Evolutionary conservation across 2,797 vertebrate species (phyloP).

Genomic region (Lateolabrax maculatus): DNA sequence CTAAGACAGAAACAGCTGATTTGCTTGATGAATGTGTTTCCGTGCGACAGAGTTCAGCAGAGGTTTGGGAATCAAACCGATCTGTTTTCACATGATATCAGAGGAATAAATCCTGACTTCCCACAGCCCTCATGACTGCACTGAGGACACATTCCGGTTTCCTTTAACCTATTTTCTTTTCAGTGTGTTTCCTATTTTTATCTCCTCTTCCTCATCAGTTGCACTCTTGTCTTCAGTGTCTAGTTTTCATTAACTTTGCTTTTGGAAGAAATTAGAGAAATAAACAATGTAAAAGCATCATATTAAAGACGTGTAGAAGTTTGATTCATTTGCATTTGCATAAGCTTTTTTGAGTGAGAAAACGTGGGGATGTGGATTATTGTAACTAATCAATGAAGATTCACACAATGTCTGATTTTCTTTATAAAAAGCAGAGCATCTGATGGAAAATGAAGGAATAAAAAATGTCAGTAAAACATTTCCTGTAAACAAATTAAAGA

Average conservation of each 20-base stretch:
- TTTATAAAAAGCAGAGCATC: neutral
- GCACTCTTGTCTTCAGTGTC: neutral
- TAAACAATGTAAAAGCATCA: neutral
- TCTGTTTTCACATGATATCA: slow-evolving; percentile 44
- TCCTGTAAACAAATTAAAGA: too few species aligned
- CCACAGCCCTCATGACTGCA: slow-evolving; percentile 44
- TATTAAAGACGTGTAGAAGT: neutral
- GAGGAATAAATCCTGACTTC: slow-evolving; percentile 21
- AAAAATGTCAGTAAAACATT: too few species aligned
- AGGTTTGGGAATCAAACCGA: slow-evolving; percentile 36
- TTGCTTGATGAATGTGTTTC: slow-evolving; percentile 32
- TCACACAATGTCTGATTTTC: neutral
- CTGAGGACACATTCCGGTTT: neutral
- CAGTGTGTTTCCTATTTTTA: neutral
- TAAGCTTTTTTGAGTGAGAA: too few species aligned
- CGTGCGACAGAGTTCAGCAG: slow-evolving; percentile 19
- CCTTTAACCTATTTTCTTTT: slow-evolving; percentile 9
- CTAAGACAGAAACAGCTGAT: slow-evolving; percentile 12
- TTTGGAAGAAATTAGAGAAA: neutral
- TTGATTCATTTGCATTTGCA: too few species aligned
- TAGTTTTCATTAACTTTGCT: neutral
- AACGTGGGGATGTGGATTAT: neutral
- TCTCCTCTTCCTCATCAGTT: neutral
- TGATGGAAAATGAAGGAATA: neutral
- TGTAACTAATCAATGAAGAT: neutral